Conservation (phyloP, 2,888 invertebrate species). For the Rhagonycha lutea region DNA sequence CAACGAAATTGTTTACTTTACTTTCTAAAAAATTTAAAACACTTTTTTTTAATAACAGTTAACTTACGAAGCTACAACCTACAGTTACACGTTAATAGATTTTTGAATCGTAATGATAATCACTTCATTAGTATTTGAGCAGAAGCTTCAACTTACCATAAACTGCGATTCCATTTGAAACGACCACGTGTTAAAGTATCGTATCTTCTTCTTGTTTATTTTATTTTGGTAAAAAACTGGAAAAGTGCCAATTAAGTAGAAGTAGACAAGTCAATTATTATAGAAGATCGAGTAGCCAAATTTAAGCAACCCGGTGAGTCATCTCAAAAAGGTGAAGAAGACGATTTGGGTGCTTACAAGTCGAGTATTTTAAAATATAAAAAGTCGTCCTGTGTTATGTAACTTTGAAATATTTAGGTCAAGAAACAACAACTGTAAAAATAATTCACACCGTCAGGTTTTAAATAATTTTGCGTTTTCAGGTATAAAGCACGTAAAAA, state of each 20-base stretch:
- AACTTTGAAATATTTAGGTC: background rate
- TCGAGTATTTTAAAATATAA: background rate
- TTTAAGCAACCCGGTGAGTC: background rate
- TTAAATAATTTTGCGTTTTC: background rate
- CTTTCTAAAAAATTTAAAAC: background rate
- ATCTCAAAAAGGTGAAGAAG: background rate
- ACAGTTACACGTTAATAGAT: background rate
- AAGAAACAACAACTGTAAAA: background rate
- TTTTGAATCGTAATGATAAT: background rate
- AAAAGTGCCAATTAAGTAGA: background rate
- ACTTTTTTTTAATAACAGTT: background rate
- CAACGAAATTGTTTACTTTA: background rate
- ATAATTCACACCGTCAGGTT: background rate
- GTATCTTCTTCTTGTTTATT: background rate
- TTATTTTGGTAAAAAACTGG: background rate
- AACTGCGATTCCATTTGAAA: background rate
- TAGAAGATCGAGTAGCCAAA: background rate
- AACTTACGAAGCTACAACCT: background rate
- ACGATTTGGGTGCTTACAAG: background rate
- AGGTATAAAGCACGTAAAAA: background rate
- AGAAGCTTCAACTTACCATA: background rate
- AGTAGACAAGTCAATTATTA: background rate
- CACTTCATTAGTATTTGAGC: background rate
- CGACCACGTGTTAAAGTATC: background rate
- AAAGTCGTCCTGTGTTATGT: background rate